Base-by-base conservation (phyloP, 2,888 invertebrate genomes). In the Auanema sp. region DNA sequence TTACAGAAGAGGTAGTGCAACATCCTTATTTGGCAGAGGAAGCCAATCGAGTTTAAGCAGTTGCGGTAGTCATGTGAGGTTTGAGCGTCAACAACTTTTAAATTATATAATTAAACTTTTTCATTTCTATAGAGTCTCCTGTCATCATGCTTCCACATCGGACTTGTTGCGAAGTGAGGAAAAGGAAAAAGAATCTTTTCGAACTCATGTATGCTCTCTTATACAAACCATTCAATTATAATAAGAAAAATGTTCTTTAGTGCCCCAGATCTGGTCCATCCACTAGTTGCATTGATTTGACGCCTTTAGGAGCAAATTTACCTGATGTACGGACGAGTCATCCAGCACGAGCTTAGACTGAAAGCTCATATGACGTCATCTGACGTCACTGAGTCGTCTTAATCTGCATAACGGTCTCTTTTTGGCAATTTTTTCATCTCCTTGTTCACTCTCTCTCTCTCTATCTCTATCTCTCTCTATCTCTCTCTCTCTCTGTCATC, bases 61-160 rank as follows among this genome's bases (percentile, higher is more conserved):
- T 52, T 33, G 33, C 33, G 33, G 33, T 3, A 33, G 33, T 33
- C 33, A 33, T 33, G 33, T 33, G 33, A 33, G 33, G 33, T 33
- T 33, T 33, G 33, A 33, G 33, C 3, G 33, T 5, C 33, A 33
- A 33, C 33, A 33, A 33, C n/a, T 33, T 33, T 33, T 5, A 33
- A 33, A 33, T 33, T 33, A 33, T 33, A 33, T 33, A 33, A 33
- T 33, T 33, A 33, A 33, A 33, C 33, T 33, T 33, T 33, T 8
- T 33, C 33, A 33, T 33, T 33, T 52, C 23, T 52, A 16, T 24
- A 52, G 52, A 23, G 23, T 52, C 10, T 24, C 52, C 52, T 18
- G 52, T 11, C 52, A 52, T 24, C 52, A 52, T 24, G 52, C 52
- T 52, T 52, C 52, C 4, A 52, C 52, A n/a, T 52, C 52, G n/a